Conservation (phyloP, 2,797 vertebrate species). For the Falco cherrug region DNA sequence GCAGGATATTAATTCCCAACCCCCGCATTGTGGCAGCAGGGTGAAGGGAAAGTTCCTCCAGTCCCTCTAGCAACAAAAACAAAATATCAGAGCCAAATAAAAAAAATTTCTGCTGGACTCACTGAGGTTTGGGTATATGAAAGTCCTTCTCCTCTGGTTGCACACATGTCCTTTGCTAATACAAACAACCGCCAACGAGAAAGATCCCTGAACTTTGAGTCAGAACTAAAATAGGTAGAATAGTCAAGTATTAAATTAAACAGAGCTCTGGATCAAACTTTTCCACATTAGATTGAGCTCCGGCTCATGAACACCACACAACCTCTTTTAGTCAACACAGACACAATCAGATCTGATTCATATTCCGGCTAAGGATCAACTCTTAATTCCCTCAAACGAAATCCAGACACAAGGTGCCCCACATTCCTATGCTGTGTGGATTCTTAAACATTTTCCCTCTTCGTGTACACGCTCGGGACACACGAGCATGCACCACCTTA, state of each 20-base stretch:
- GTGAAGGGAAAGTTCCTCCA: conserved; percentile 14
- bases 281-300: conserved; percentile 58
- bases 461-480: not conserved
- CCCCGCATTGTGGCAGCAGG: not conserved
- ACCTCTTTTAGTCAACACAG: conserved; percentile 51
- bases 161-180: not conserved
- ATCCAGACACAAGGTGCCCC: conserved; percentile 51
- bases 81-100: not conserved
- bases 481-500: fast-evolving
- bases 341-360: conserved; percentile 59
- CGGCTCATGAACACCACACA: not conserved
- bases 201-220: not conserved
- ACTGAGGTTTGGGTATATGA: not conserved
- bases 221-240: conserved; percentile 51
- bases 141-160: conserved; percentile 5
- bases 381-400: conserved; percentile 65
- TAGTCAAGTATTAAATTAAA: conserved; percentile 64
- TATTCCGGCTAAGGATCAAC: conserved; percentile 61
- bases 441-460: conserved; percentile 28
- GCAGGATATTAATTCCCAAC: conserved; percentile 53
- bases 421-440: not conserved
- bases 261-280: conserved; percentile 60
- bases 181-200: not conserved
- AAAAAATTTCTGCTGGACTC: not conserved
- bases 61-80: not conserved